Conservation (phyloP, 2,888 invertebrate genomes). For the Yponomeuta evonymella region DNA sequence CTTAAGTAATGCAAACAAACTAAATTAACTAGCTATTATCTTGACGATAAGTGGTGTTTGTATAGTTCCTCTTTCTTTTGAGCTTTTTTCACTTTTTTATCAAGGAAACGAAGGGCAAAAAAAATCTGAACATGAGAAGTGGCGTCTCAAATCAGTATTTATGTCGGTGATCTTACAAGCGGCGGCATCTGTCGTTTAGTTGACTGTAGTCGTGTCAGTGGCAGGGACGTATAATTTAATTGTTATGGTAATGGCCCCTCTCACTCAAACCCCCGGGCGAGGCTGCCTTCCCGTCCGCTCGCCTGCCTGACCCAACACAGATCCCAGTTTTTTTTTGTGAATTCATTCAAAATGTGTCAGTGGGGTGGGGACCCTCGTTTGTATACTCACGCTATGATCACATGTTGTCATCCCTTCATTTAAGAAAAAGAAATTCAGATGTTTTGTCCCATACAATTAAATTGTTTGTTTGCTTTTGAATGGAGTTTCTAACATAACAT, state of each 20-base stretch:
- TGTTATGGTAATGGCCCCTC: constrained; percentile 46
- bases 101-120: background rate
- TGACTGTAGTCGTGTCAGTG: constrained; percentile 38
- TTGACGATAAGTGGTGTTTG: background rate
- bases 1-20: background rate
- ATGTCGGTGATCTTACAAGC: constrained; percentile 32
- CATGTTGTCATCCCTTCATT: constrained; percentile 32
- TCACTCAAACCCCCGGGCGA: constrained; percentile 26
- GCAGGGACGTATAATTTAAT: constrained; percentile 41
- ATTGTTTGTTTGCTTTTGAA: constrained; percentile 1
- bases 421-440: constrained; percentile 24
- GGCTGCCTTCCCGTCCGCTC: constrained; percentile 18
- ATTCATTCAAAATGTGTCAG: constrained; percentile 53
- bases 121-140: constrained; percentile 1
- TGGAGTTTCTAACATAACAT: background rate
- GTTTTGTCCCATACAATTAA: constrained; percentile 13
- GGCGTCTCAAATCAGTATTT: constrained; percentile 31
- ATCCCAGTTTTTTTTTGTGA: constrained; percentile 32
- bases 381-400: constrained; percentile 34
- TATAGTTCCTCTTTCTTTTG: background rate
- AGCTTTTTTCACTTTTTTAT: background rate
- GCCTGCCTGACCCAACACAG: constrained; percentile 12
- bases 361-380: constrained; percentile 36
- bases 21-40: constrained; percentile 7
- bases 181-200: constrained; percentile 38